phyloP scores from a whole-genome alignment of 2,888 invertebrate species.

The Cybosia mesomella region DNA sequence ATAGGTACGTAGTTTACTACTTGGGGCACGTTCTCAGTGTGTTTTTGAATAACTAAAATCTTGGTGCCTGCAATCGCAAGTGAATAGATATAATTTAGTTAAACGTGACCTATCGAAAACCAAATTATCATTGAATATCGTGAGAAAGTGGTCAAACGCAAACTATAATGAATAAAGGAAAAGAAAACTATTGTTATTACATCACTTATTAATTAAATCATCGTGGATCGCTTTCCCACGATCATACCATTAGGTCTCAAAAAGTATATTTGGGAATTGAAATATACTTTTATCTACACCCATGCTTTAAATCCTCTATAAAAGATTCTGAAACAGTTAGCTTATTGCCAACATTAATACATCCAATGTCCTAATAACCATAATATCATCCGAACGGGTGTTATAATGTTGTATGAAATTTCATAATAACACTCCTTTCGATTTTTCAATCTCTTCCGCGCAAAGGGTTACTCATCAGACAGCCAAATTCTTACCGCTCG shows the following conservation, averaged over 20 bases:
- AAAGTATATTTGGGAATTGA: not conserved
- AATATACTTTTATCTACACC: too few relatives aligned
- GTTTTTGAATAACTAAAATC: conserved; percentile 3
- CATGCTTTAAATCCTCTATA: too few relatives aligned
- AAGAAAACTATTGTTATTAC: conserved; percentile 4
- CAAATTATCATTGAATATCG: conserved; percentile 4
- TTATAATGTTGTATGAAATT: too few relatives aligned
- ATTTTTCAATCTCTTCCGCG: too few relatives aligned
- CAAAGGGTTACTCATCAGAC: too few relatives aligned
- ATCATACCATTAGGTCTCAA: not conserved
- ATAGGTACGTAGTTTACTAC: not conserved
- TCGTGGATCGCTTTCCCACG: not conserved
- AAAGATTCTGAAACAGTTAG: too few relatives aligned
- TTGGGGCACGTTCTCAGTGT: not conserved
- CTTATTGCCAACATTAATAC: too few relatives aligned
- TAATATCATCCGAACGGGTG: too few relatives aligned
- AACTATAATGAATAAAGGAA: conserved; percentile 1
- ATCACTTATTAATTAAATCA: conserved; percentile 1
- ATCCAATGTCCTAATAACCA: too few relatives aligned
- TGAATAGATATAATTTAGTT: not conserved
- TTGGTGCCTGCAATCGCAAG: conserved; percentile 4
- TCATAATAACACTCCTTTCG: too few relatives aligned
- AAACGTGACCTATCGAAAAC: conserved; percentile 1
- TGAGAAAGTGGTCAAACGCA: not conserved
- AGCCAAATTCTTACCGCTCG: too few relatives aligned